Evolutionary conservation across 1,140 invertebrate genomes (phyloP).

Genomic region (Drosophila nikananu): DNA sequence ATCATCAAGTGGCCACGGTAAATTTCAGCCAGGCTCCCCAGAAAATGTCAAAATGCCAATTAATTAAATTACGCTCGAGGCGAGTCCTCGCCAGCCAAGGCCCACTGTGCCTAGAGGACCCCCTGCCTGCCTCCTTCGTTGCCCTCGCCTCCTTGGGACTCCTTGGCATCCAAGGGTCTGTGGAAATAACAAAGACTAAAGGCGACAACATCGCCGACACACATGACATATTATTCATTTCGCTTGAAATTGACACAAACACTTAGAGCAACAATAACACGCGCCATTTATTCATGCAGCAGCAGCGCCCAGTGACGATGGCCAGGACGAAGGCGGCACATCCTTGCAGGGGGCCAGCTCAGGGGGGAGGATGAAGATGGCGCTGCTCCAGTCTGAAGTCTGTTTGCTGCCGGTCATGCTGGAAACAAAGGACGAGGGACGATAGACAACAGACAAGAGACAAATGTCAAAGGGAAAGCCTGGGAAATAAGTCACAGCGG

Average conservation of each 20-base stretch:
- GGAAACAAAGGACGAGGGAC: constrained; percentile 53
- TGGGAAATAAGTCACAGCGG: constrained; percentile 3
- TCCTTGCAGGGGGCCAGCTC: background rate
- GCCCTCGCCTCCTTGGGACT: background rate
- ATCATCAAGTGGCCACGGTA: constrained; percentile 39
- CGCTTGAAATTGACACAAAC: constrained; percentile 73
- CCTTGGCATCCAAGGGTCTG: constrained; percentile 23
- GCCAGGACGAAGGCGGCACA: background rate
- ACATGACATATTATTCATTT: constrained; percentile 73
- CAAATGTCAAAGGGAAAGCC: constrained; percentile 45
- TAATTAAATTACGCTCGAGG: constrained; percentile 57
- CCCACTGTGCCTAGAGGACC: constrained; percentile 37
- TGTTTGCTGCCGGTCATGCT: constrained; percentile 56
- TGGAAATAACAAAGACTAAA: constrained; percentile 64
- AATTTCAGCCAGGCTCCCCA: constrained; percentile 17
- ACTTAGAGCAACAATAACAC: constrained; percentile 71
- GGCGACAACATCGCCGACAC: constrained; percentile 54
- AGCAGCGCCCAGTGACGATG: constrained; percentile 20
- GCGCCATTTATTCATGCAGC: constrained; percentile 68
- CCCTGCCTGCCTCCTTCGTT: background rate
- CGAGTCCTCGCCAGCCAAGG: constrained; percentile 15
- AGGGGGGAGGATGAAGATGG: constrained; percentile 13
- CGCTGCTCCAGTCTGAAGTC: constrained; percentile 46
- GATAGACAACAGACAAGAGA: constrained; percentile 37
- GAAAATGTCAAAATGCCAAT: constrained; percentile 66